phyloP scores from a whole-genome alignment of 2,797 vertebrate genomes.

The Podargus strigoides region DNA sequence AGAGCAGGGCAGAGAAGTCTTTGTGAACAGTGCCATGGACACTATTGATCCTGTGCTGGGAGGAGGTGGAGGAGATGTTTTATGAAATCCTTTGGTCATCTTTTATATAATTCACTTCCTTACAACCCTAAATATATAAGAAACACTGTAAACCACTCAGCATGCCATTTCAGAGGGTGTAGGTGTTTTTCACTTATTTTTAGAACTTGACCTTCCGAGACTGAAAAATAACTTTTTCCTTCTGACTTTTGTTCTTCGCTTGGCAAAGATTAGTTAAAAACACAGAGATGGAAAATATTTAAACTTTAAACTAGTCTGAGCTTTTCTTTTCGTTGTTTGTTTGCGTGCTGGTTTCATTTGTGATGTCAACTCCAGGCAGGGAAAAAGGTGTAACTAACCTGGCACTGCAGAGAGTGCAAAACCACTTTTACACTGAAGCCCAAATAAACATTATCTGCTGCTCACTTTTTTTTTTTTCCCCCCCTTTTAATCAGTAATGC shows the following conservation, averaged over 20 bases:
- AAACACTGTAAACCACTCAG: neutral
- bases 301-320: neutral
- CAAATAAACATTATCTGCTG: neutral
- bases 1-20: neutral
- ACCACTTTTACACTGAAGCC: neutral
- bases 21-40: neutral
- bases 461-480: too few relatives aligned
- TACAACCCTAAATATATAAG: neutral
- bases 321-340: slow-evolving; percentile 12
- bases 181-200: slow-evolving; percentile 57
- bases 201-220: slow-evolving; percentile 44
- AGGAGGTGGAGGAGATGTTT: neutral
- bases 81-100: neutral
- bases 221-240: slow-evolving; percentile 64
- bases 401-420: neutral
- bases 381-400: slow-evolving; percentile 10
- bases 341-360: slow-evolving; percentile 8
- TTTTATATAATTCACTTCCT: neutral
- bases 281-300: slow-evolving; percentile 56
- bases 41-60: neutral
- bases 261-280: slow-evolving; percentile 32
- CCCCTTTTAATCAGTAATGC: neutral
- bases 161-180: neutral
- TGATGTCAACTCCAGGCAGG: neutral
- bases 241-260: slow-evolving; percentile 49